Conservation (phyloP, 2,113 vertebrate species). For the Hipposideros armiger region DNA sequence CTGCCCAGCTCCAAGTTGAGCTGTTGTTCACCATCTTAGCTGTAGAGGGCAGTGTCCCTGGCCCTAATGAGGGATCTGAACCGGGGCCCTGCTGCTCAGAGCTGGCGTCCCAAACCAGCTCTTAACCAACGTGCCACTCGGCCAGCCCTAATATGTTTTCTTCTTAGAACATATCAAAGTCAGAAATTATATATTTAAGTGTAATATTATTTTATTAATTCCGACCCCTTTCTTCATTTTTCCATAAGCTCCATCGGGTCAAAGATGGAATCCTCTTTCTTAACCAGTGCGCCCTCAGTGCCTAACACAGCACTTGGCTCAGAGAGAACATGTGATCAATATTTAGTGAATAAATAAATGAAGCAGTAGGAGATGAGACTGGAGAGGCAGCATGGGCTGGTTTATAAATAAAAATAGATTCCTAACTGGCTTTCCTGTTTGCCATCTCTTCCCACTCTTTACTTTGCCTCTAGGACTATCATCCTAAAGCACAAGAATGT, state of each 20-base stretch:
- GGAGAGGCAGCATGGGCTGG: background rate
- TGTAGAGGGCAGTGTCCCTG: no score
- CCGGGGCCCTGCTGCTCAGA: no score
- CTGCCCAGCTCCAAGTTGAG: no score
- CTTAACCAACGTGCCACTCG: no score
- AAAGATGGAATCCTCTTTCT: background rate
- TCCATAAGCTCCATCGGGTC: background rate
- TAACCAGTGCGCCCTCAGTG: background rate
- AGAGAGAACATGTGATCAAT: background rate
- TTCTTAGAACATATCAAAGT: background rate
- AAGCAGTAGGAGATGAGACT: background rate
- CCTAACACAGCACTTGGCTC: background rate
- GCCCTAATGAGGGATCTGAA: no score
- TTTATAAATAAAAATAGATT: slow-evolving; percentile 1
- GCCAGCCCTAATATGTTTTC: background rate
- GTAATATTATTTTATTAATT: background rate
- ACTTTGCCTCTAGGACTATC: background rate
- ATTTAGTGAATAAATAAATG: background rate
- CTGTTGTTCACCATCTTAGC: no score
- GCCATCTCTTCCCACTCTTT: background rate
- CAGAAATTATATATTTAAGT: background rate
- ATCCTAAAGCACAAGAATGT: background rate
- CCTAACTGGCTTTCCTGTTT: background rate
- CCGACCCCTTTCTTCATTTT: background rate
- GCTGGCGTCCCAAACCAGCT: no score